These are phyloP conservation scores for Branchipolynoe longqiensis DNA, from an alignment of 2,888 invertebrate species.

Conservation along the genomic window DNA sequence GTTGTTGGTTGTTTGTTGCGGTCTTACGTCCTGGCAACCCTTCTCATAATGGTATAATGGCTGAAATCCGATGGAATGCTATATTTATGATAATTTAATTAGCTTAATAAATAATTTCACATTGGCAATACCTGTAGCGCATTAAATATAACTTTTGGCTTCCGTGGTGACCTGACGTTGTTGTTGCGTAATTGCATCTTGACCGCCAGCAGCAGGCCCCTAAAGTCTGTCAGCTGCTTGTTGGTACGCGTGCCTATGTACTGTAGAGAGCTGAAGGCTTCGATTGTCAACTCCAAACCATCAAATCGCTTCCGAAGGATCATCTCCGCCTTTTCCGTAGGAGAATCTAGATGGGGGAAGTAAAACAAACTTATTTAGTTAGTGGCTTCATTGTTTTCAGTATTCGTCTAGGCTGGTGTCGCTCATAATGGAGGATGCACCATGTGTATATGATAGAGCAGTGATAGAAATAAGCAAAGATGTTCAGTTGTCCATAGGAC, in stretches of 20 bases:
- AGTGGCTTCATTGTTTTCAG: no score
- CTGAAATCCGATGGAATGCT: no score
- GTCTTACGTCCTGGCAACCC: no score
- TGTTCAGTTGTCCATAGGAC: no score
- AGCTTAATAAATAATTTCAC: no score
- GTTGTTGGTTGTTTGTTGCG: no score
- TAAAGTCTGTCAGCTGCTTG: slow-evolving; percentile 85
- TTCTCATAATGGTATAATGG: no score
- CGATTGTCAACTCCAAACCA: slow-evolving; percentile 85
- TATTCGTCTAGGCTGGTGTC: no score
- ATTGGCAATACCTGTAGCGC: slow-evolving; percentile 87
- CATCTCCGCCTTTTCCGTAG: slow-evolving; percentile 72
- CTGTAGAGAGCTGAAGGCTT: slow-evolving; percentile 87
- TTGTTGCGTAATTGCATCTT: slow-evolving; percentile 87
- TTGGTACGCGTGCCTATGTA: slow-evolving; percentile 81
- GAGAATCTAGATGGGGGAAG: slow-evolving; percentile 35
- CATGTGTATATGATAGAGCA: no score
- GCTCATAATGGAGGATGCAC: no score
- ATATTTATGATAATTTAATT: no score
- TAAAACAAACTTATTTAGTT: not conserved
- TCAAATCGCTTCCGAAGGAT: slow-evolving; percentile 84
- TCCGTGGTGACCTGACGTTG: slow-evolving; percentile 87
- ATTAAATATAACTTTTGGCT: slow-evolving; percentile 86
- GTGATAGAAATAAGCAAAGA: no score
- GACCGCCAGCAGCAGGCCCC: slow-evolving; percentile 84